Conservation (phyloP, 37 sponge, comb jelly and placozoan genomes). For the Chondrilla cf. caribensis region DNA sequence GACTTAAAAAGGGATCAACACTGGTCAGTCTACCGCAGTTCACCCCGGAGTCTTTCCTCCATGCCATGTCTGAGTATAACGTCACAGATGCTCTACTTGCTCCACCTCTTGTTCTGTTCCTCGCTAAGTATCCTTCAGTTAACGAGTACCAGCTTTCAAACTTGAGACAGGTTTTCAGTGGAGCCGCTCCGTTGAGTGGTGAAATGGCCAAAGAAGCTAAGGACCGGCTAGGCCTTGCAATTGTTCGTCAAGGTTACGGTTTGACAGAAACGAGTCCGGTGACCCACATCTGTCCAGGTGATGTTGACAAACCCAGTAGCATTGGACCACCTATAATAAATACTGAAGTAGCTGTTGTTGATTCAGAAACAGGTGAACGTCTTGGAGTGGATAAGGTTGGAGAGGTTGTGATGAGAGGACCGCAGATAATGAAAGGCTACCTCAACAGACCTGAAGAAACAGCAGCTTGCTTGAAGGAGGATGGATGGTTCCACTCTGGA, state of each 20-base stretch:
- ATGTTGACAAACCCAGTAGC: constrained; percentile 40
- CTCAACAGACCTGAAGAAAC: constrained; percentile 77
- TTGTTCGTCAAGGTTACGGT: constrained; percentile 75
- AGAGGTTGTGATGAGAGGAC: constrained; percentile 71
- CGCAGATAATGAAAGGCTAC: constrained; percentile 89
- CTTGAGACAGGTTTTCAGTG: constrained; percentile 51
- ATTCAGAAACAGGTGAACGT: constrained; percentile 40
- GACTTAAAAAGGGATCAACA: constrained; percentile 48
- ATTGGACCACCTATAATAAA: constrained; percentile 59
- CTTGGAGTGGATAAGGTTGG: constrained; percentile 55
- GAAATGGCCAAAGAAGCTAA: constrained; percentile 50
- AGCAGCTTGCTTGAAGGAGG: constrained; percentile 43
- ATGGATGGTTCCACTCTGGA: constrained; percentile 82
- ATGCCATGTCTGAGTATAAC: constrained; percentile 42
- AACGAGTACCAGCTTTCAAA: constrained; percentile 75
- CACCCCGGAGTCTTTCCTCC: constrained; percentile 66
- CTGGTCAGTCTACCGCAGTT: constrained; percentile 66
- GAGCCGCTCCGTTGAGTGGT: constrained; percentile 84
- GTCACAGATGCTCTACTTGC: constrained; percentile 53
- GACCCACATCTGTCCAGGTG: constrained; percentile 38
- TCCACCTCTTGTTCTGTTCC: constrained; percentile 80
- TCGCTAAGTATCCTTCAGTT: constrained; percentile 77
- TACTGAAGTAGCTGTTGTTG: constrained; percentile 47
- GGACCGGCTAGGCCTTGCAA: constrained; percentile 29
- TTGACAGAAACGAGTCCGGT: constrained; percentile 82